These are phyloP conservation scores for Pyralis farinalis DNA, from an alignment of 2,888 invertebrate genomes.

Conservation along the genomic window DNA sequence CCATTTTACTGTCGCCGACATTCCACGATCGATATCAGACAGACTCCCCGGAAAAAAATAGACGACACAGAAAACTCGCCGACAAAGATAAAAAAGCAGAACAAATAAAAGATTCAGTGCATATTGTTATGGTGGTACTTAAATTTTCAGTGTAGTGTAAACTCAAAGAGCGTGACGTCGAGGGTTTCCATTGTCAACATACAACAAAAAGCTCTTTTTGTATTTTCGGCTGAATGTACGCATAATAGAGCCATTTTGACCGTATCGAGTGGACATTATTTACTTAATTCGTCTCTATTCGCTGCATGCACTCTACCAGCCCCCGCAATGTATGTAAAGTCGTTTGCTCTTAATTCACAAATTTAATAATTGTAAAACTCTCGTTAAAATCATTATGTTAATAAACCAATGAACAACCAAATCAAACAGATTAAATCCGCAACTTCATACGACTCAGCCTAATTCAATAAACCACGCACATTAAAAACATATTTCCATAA, in stretches of 20 bases:
- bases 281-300: not conserved
- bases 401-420: slow-evolving; percentile 43
- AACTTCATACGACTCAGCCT: slow-evolving; percentile 59
- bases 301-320: too few relatives aligned
- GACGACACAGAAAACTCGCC: slow-evolving; percentile 52
- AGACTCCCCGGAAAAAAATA: slow-evolving; percentile 49
- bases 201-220: slow-evolving; percentile 63
- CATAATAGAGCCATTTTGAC: slow-evolving; percentile 49
- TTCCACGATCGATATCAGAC: slow-evolving; percentile 68
- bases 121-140: slow-evolving; percentile 71
- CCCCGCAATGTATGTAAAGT: too few relatives aligned
- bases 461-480: slow-evolving; percentile 78
- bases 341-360: too few relatives aligned
- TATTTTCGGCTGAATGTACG: slow-evolving; percentile 46
- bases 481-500: slow-evolving; percentile 81
- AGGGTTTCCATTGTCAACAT: slow-evolving; percentile 54
- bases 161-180: slow-evolving; percentile 66
- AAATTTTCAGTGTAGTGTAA: slow-evolving; percentile 77
- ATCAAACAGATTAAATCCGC: slow-evolving; percentile 60
- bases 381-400: slow-evolving; percentile 23
- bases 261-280: slow-evolving; percentile 55
- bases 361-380: not conserved
- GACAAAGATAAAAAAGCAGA: slow-evolving; percentile 64
- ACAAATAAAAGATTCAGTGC: slow-evolving; percentile 57
- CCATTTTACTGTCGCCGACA: slow-evolving; percentile 78